Conservation (phyloP, 1,140 invertebrate genomes). For the Gonioctena quinquepunctata region DNA sequence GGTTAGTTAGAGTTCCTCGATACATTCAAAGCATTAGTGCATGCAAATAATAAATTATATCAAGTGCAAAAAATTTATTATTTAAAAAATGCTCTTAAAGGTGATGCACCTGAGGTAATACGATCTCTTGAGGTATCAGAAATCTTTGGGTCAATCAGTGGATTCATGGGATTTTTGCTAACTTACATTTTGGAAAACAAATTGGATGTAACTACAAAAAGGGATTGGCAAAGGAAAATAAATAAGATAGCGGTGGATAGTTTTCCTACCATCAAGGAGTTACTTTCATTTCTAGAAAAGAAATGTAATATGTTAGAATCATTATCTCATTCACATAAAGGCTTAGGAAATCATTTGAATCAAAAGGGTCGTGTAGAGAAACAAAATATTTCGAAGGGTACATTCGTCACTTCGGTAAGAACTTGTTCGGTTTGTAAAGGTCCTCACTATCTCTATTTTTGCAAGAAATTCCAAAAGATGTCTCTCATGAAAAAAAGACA, state of each 20-base stretch:
- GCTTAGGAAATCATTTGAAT: not conserved
- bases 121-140: conserved; percentile 15
- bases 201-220: not conserved
- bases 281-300: not conserved
- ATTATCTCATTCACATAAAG: not conserved
- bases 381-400: not conserved
- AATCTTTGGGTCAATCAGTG: not conserved
- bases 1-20: conserved; percentile 20
- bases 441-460: not conserved
- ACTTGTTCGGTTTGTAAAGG: not conserved
- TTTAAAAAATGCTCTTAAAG: conserved; percentile 10
- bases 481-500: no score
- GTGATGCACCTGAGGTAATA: conserved; percentile 15
- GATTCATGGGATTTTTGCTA: not conserved
- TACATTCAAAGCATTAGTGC: no score
- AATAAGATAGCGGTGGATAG: no score
- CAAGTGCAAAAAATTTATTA: conserved; percentile 26
- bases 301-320: not conserved
- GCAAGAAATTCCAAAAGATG: not conserved
- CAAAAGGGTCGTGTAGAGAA: not conserved
- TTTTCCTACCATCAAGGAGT: not conserved
- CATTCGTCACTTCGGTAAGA: not conserved
- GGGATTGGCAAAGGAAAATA: not conserved
- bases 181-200: conserved; percentile 1
- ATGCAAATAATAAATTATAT: conserved; percentile 1